phyloP scores from a whole-genome alignment of 2,888 invertebrate genomes.

The Selenia dentaria region DNA sequence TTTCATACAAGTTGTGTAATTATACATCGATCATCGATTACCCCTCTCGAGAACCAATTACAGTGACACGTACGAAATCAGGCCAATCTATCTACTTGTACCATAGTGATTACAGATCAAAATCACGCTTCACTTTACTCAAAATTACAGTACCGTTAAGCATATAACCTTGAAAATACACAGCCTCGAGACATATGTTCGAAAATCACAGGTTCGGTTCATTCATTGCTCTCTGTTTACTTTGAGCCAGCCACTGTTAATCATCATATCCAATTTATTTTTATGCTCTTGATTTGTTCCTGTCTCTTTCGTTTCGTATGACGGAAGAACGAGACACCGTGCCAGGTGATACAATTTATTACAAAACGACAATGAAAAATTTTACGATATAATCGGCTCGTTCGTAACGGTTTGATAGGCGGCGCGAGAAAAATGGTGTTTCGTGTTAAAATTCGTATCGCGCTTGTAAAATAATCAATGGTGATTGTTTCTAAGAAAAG shows the following conservation, averaged over 20 bases:
- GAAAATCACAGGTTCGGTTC: constrained; percentile 47
- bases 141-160: constrained; percentile 41
- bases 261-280: constrained; percentile 65
- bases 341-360: constrained; percentile 50
- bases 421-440: constrained; percentile 39
- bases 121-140: constrained; percentile 37
- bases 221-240: constrained; percentile 58
- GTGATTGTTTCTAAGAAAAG: constrained; percentile 44
- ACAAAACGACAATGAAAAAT: constrained; percentile 66
- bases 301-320: constrained; percentile 38
- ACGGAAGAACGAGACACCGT: constrained; percentile 41
- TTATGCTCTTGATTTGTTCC: constrained; percentile 44
- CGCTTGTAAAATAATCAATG: constrained; percentile 36
- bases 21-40: constrained; percentile 55
- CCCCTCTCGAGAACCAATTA: constrained; percentile 55
- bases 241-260: constrained; percentile 64
- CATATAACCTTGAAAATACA: constrained; percentile 32
- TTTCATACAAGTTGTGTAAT: constrained; percentile 44
- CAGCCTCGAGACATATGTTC: constrained; percentile 43
- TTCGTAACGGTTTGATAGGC: constrained; percentile 46
- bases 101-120: constrained; percentile 34
- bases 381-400: constrained; percentile 60
- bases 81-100: constrained; percentile 37
- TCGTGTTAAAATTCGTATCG: constrained; percentile 34
- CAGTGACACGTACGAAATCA: constrained; percentile 57